Evolutionary conservation across 2,113 vertebrate species (phyloP), one percentile per base, ranked within the genome.

Genomic region (Camarhynchus parvulus): DNA sequence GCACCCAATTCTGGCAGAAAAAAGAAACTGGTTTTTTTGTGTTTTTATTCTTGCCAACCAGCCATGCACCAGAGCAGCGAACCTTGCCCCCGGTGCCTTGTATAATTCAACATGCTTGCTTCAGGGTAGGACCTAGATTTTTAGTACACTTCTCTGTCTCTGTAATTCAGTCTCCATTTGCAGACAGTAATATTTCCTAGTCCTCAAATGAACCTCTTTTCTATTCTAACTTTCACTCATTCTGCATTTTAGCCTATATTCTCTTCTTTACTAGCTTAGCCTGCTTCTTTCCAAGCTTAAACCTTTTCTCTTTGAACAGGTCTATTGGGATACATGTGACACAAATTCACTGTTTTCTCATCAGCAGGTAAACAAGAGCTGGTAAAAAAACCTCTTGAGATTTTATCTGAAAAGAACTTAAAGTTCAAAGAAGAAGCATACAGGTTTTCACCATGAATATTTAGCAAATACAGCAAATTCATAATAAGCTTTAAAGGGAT

Each of bases 391-490:
- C 2, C 31, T 80, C 31, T 68, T 64, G n/a, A 73, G 53, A 75
- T 68, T 92, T 93, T 55, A 50, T 42, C 47, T 87, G 61, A 64
- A 82, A 78, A 63, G 13, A 75, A 47, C 18, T 56, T 64, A 5
- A 28, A 58, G 53, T 83, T 87, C 49, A 85, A 82, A 93, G 44
- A 88, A 66, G 16, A 2, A 69, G 8, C 30, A 83, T 66, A 62
- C 24, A 49, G 17, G 3, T 79, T 93, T 93, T 84, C 82, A 18
- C 37, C 68, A 46, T 49, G 41, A 94, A 76, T 92, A 83, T 93
- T 83, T 82, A 92, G n/a, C 70, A 94, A 83, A 83, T 52, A 61
- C 49, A 80, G 67, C 35, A 94, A 87, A 62, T 85, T 83, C 13
- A 25, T 76, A 91, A 68, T 72, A 62, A 76, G 25, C 37, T 85